Evolutionary conservation across 2,797 vertebrate species (phyloP).

Genomic region (Hoplostethus mediterraneus): DNA sequence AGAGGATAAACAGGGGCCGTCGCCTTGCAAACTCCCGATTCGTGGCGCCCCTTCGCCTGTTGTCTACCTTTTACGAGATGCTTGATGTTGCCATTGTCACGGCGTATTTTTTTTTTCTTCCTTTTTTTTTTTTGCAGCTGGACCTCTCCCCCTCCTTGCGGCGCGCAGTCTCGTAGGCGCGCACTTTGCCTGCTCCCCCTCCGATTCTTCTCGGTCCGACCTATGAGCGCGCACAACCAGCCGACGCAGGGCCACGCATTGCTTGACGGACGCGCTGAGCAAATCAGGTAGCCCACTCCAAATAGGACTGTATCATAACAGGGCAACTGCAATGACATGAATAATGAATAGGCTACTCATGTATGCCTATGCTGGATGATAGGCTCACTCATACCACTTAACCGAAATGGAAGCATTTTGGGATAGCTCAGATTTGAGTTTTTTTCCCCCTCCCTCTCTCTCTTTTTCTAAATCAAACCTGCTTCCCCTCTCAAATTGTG

Average conservation of each 20-base stretch:
- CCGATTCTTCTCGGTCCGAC: constrained; percentile 82
- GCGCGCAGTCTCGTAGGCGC: constrained; percentile 83
- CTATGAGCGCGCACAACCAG: constrained; percentile 88
- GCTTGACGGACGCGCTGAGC: constrained; percentile 79
- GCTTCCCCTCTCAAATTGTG: constrained; percentile 12
- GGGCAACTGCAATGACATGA: constrained; percentile 82
- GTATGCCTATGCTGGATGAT: constrained; percentile 71
- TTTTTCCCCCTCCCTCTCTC: constrained; percentile 18
- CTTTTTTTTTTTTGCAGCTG: constrained; percentile 77
- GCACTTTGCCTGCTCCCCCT: constrained; percentile 72
- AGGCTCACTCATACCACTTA: constrained; percentile 59
- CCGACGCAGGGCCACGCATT: constrained; percentile 81
- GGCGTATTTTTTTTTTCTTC: constrained; percentile 63
- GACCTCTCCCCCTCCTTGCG: constrained; percentile 80
- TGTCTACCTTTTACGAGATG: constrained; percentile 72
- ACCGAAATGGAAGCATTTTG: constrained; percentile 45
- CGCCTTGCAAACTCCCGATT: constrained; percentile 68
- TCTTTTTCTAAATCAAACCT: constrained; percentile 4
- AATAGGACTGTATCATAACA: constrained; percentile 80
- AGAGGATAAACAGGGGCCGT: constrained; percentile 63
- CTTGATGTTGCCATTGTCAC: constrained; percentile 85
- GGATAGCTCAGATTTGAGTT: constrained; percentile 20
- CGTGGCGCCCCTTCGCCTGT: constrained; percentile 66
- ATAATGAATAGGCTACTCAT: constrained; percentile 78
- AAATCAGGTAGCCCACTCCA: constrained; percentile 80